A percentile compares a stretch with the other conserved stretches of the same genome.
These are phyloP conservation scores for Hyposoter didymator DNA, from an alignment of 2,888 invertebrate genomes.

Conservation along the genomic window DNA sequence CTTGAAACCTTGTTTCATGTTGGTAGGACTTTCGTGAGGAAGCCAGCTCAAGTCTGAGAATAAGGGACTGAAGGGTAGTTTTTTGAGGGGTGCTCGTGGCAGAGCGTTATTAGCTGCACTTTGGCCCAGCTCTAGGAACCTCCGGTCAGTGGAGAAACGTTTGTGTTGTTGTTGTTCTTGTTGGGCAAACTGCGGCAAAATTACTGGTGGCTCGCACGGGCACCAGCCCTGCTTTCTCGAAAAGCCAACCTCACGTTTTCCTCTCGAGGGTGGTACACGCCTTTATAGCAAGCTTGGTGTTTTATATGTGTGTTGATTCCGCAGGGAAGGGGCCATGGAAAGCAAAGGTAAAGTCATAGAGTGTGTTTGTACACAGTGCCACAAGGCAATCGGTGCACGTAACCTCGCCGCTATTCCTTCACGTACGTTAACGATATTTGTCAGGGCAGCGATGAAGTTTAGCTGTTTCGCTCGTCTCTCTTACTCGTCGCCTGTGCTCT, in stretches of 20 bases:
- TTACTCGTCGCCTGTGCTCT: slow-evolving; percentile 62
- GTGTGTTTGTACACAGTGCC: slow-evolving; percentile 46
- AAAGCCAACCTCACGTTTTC: slow-evolving; percentile 56
- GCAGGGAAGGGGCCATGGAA: slow-evolving; percentile 6
- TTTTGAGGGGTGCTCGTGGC: slow-evolving; percentile 62
- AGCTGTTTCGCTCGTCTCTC: slow-evolving; percentile 67
- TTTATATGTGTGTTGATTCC: slow-evolving; percentile 36
- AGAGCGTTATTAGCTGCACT: slow-evolving; percentile 74
- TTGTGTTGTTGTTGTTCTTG: slow-evolving; percentile 79
- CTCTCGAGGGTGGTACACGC: background rate
- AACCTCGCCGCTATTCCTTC: slow-evolving; percentile 43
- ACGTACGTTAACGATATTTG: slow-evolving; percentile 82
- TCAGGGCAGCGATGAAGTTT: slow-evolving; percentile 77
- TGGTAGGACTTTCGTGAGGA: background rate
- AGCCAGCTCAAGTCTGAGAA: background rate
- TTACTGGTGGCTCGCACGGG: slow-evolving; percentile 74
- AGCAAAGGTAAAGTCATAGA: slow-evolving; percentile 56
- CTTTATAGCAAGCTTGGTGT: slow-evolving; percentile 34
- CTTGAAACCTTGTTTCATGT: background rate
- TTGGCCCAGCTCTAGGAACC: slow-evolving; percentile 64
- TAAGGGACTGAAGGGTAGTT: slow-evolving; percentile 38
- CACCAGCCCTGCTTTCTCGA: slow-evolving; percentile 64
- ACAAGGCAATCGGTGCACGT: slow-evolving; percentile 49
- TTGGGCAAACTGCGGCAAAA: slow-evolving; percentile 81
- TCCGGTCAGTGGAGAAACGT: slow-evolving; percentile 66